phyloP scores from a whole-genome alignment of 2,888 invertebrate species.

The Cephus rjabovi region DNA sequence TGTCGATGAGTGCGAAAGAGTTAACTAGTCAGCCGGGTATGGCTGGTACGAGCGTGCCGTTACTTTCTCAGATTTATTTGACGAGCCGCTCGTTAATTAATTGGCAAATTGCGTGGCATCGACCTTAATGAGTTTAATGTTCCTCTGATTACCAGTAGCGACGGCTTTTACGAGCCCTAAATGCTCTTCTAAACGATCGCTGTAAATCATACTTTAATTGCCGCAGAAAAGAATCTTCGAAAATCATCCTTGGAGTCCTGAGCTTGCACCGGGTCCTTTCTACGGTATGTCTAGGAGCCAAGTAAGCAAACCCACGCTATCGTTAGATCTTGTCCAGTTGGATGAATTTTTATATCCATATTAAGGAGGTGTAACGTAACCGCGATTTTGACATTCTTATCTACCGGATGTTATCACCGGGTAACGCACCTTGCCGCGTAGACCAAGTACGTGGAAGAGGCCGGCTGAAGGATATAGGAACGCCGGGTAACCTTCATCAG shows the following conservation, averaged over 20 bases:
- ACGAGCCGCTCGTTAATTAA: constrained; percentile 37
- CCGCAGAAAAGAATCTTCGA: constrained; percentile 18
- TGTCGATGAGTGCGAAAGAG: neutral
- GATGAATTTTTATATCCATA: neutral
- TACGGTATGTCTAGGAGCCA: neutral
- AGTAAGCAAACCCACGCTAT: neutral
- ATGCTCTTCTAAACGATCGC: constrained; percentile 41
- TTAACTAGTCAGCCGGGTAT: neutral
- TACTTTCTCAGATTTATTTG: neutral
- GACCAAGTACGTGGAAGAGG: neutral
- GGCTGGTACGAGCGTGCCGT: neutral
- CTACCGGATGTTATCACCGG: neutral
- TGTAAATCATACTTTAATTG: constrained; percentile 52
- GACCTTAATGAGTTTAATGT: constrained; percentile 46
- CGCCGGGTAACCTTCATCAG: neutral
- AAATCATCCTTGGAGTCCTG: neutral
- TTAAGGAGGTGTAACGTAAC: neutral
- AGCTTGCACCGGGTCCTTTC: neutral
- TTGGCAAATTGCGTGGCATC: constrained; percentile 41
- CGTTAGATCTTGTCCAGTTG: neutral
- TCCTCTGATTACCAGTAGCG: constrained; percentile 46
- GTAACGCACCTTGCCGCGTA: neutral
- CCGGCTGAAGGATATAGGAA: neutral
- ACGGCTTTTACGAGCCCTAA: constrained; percentile 46
- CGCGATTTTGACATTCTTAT: neutral